Conservation (phyloP, 2,113 vertebrate species). For the Callipepla squamata region DNA sequence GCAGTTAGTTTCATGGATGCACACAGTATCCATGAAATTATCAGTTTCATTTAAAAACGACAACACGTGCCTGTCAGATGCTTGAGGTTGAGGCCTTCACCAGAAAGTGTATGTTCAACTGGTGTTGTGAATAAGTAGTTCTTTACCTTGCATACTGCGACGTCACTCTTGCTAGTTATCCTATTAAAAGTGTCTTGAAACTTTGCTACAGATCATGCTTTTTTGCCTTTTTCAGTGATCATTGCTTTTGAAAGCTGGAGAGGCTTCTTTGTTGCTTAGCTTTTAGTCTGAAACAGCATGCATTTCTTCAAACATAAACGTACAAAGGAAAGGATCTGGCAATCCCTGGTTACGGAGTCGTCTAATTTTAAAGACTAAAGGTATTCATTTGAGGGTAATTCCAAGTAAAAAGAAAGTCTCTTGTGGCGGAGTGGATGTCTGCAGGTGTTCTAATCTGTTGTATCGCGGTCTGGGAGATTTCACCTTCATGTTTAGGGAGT, state of each 20-base stretch:
- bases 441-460: constrained; percentile 51
- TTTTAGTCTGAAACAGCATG: background rate
- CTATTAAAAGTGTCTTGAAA: background rate
- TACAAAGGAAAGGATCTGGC: background rate
- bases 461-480: constrained; percentile 18
- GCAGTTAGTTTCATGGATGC: background rate
- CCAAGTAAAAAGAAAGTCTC: background rate
- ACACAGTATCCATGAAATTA: background rate
- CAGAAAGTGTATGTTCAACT: background rate
- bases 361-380: background rate
- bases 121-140: background rate
- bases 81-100: background rate
- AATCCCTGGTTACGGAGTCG: background rate
- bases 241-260: background rate
- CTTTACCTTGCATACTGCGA: background rate
- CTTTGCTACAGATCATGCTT: background rate
- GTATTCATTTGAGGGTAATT: constrained; percentile 42
- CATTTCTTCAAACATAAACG: background rate
- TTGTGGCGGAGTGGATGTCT: background rate
- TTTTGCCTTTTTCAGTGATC: background rate
- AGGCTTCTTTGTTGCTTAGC: background rate
- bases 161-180: background rate
- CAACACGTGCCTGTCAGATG: background rate
- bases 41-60: background rate
- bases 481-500: constrained; percentile 39